Evolutionary conservation across 2,888 invertebrate genomes (phyloP).

Genomic region (Hololepta plana): DNA sequence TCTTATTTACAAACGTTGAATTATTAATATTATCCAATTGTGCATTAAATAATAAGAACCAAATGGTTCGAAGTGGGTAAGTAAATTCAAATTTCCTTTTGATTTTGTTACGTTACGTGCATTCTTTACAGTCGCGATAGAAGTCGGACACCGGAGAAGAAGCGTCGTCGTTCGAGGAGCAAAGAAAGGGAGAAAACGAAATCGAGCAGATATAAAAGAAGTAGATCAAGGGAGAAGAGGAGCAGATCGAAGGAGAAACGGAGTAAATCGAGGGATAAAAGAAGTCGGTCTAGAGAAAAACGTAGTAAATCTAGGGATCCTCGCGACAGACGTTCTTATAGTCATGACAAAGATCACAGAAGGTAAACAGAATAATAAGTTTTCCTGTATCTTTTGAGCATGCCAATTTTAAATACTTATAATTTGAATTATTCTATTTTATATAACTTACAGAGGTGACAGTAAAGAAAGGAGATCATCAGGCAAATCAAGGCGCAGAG

Average conservation of each 20-base stretch:
- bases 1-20: no score
- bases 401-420: not conserved
- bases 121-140: constrained; percentile 15
- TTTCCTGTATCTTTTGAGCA: constrained; percentile 3
- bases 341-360: constrained; percentile 17
- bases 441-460: constrained; percentile 32
- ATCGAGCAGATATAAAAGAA: constrained; percentile 14
- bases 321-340: constrained; percentile 18
- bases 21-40: constrained; percentile 4
- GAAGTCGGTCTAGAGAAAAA: constrained; percentile 24
- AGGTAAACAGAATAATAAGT: no score
- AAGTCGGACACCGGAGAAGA: constrained; percentile 19
- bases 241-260: constrained; percentile 23
- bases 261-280: constrained; percentile 18
- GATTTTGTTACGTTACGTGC: no score
- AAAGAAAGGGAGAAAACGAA: constrained; percentile 14
- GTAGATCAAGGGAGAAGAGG: constrained; percentile 18
- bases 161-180: constrained; percentile 18
- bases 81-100: constrained; percentile 7
- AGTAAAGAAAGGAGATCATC: constrained; percentile 42
- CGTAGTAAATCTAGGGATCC: constrained; percentile 23
- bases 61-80: constrained; percentile 9
- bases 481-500: constrained; percentile 32
- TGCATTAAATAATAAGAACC: constrained; percentile 4
- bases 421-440: constrained; percentile 4